Base-by-base conservation (phyloP, 2,113 vertebrate species). In the human region DNA sequence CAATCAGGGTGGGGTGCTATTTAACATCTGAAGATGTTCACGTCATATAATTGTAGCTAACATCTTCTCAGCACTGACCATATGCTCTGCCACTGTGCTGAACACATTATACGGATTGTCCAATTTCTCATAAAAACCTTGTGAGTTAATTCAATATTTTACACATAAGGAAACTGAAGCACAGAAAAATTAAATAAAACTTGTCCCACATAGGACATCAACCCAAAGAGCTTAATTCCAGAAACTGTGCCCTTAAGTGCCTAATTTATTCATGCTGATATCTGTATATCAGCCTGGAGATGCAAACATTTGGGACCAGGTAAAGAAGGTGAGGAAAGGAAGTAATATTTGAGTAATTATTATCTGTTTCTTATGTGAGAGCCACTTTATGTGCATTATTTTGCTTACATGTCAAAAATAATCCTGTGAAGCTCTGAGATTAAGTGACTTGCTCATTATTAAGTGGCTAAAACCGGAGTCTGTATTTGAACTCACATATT, bases 371-470 rank as follows among this genome's bases (percentile, higher is more conserved):
- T 61, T 38, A 16, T 13, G 27, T 87, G 50, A 35, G 57, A 61
- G 48, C 6, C n/a, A 40, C 6, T 38, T 75, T 55, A 25, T 18
- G 22, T 64, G 10, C 30, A 13, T 48, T 40, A 61, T 52, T 88
- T 92, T 92, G 11, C 11, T 38, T 80, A 18, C 50, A 20, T 96
- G 23, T 48, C 30, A 92, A 70, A 57, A 97, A 96, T 61, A 66
- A 66, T 18, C 16, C 52, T 9, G 20, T 72, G 80, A 87, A 30
- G 25, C 16, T 75, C 75, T 85, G 48, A 91, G 5, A 68, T 2
- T 40, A 23, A 90, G 9, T 66, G 45, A 38, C n/a, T 86, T 61
- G 17, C 17, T 93, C 81, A 17, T 35, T 13, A 61, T 61, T 61
- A 61, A 61, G 59, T 55, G 32, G 17, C 50, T 40, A 35, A 52